phyloP scores from a whole-genome alignment of 1,140 invertebrate genomes.

The Eurosta solidaginis region DNA sequence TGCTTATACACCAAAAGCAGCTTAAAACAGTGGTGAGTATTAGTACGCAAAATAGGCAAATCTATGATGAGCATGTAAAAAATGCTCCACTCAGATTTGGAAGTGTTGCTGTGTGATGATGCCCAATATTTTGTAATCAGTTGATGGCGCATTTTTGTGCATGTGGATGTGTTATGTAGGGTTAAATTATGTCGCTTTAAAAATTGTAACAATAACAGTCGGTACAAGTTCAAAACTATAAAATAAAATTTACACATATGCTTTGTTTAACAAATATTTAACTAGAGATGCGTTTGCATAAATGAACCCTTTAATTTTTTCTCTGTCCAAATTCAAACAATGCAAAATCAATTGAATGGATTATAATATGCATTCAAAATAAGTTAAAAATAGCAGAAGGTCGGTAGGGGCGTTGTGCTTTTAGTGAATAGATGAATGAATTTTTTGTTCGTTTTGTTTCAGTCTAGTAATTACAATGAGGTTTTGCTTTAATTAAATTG shows the following conservation, averaged over 20 bases:
- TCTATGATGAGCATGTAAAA: not conserved
- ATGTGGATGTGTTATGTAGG: not conserved
- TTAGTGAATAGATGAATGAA: too few species aligned
- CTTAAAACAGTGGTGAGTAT: not conserved
- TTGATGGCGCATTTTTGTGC: not conserved
- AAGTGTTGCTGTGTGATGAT: not conserved
- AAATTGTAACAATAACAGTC: slow-evolving; percentile 16
- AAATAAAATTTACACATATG: not conserved
- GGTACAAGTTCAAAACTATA: slow-evolving; percentile 25
- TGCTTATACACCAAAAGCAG: slow-evolving; percentile 12
- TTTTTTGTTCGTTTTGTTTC: too few species aligned
- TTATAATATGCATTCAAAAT: too few species aligned
- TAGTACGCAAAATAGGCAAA: too few species aligned
- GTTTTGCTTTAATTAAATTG: too few species aligned
- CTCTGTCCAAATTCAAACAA: too few species aligned
- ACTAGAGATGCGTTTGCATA: not conserved
- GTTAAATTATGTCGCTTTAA: not conserved
- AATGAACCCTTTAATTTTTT: not conserved
- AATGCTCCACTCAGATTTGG: not conserved
- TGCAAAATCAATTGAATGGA: too few species aligned
- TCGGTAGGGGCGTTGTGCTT: too few species aligned
- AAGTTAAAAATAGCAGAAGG: too few species aligned
- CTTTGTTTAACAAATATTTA: not conserved
- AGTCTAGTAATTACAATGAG: too few species aligned
- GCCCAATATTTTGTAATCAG: not conserved